phyloP scores from a whole-genome alignment of 2,888 invertebrate species.

The Heliconius cydno region DNA sequence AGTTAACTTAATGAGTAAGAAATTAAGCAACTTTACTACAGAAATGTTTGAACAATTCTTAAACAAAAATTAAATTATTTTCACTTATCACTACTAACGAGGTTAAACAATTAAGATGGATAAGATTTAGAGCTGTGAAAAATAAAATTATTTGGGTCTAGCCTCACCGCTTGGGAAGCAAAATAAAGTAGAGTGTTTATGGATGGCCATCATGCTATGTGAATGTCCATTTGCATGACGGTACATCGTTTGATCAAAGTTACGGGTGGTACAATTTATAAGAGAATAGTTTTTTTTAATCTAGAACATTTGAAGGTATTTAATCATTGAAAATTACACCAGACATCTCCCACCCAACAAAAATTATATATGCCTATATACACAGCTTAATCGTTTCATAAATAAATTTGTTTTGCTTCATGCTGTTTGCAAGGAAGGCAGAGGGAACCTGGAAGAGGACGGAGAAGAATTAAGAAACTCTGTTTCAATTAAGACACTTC shows the following conservation, averaged over 20 bases:
- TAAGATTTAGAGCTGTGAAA: conserved; percentile 33
- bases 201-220: conserved; percentile 53
- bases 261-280: conserved; percentile 27
- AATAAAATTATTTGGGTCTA: conserved; percentile 27
- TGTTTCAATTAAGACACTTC: too few species aligned
- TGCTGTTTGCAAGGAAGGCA: too few species aligned
- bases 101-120: conserved; percentile 15
- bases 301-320: too few species aligned
- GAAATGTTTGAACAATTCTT: background rate
- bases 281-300: background rate
- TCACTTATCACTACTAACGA: background rate
- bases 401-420: too few species aligned
- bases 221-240: conserved; percentile 67
- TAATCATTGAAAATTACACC: too few species aligned
- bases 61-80: conserved; percentile 8
- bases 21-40: background rate
- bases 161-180: conserved; percentile 33
- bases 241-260: conserved; percentile 62
- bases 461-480: too few species aligned
- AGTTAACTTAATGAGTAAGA: background rate
- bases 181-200: conserved; percentile 53
- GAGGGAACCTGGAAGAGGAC: too few species aligned
- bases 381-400: too few species aligned
- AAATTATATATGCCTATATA: too few species aligned
- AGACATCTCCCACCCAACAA: too few species aligned